Evolutionary conservation across 1,140 invertebrate genomes (phyloP), one percentile per base, ranked within the genome.

Genomic region (Drosophila orena): DNA sequence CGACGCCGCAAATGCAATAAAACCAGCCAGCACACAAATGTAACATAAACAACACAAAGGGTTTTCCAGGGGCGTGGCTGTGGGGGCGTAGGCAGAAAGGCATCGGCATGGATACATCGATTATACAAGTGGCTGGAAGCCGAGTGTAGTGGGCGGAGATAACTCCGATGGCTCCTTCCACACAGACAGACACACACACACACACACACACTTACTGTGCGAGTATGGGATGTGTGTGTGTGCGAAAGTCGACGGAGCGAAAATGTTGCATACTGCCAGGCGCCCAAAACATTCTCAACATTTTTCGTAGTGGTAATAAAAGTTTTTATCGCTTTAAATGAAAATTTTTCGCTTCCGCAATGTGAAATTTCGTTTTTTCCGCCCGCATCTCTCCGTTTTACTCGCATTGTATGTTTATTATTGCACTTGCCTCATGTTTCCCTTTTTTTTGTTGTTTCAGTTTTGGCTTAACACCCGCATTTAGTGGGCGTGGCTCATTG

Each of bases 31-130:
- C 59, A 69, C 73, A 60, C 62, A 61, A 76, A 77, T 77, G 73
- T 77, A 77, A 69, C 73, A 77, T 77, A 77, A 77, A 77, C 74
- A 77, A 77, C 72, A 77, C 74, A 76, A 77, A 62, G 65, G 58
- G 57, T 58, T 61, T 40, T 22, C 37, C 30, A 17, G 46, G 27
- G 72, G 43, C 35, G 43, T 62, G 52, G 14, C 64, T 17, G 4
- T 14, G 43, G 52, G 58, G 81, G 34, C 35, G 66, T 81, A 78
- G 81, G 81, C 77, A 62, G 62, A 52, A 78, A 64, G 62, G 81
- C 64, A 86, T 79, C 70, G 62, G 70, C 81, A 77, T 88, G 84
- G 84, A 84, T 89, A 88, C 84, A 88, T 88, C 72, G 84, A 88
- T 88, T 88, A 88, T 89, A 88, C 84, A 88, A 88, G 70, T 71